Base-by-base conservation (phyloP, 2,888 invertebrate genomes). In the Pelosia muscerda region DNA sequence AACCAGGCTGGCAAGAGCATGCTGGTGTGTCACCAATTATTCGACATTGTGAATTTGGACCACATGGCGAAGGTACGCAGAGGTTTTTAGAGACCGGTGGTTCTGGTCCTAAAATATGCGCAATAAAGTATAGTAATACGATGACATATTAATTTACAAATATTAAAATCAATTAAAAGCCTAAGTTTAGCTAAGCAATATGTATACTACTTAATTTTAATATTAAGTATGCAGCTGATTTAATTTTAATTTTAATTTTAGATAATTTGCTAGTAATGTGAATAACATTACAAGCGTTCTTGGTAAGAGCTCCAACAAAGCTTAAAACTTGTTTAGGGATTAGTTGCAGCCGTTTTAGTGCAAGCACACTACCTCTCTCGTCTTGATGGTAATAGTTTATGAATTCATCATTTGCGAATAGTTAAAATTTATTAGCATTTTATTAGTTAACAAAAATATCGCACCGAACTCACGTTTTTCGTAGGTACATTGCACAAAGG, bases 21-120 rank as follows among this genome's bases (percentile, higher is more conserved):
- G 97, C 97, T 26, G 97, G 96, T 77, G 96, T 97, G 82, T 96
- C 96, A 76, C 97, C 97, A 74, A 97, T 95, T 64, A 96, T 95
- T 79, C 97, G 96, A 91, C 98, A 98, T 90, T 97, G 97, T 34
- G 98, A 97, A 89, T 98, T 97, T 26, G 97, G 96, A 66, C 98
- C 98, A 88, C 98, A 98, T 5, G 98, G 98, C 71, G 97, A 97
- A 57, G 98, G 97, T 73, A 96, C 90, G 87, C 98, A 98, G 63
- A 97, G 97, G 90, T 97, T 96, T 78, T 94, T 95, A 78, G 95
- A 95, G 74, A 96, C 96, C 88, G 92, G 92, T 76, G 91, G 88
- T 83, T 94, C 91, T 70, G 92, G 91, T 84, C 91, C 96, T 96
- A 95, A 86, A 95, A 95, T 83, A 6, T 34, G 49, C 28, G 34